Base-by-base conservation (phyloP, 2,113 vertebrate species). In the Sclerurus mexicanus region DNA sequence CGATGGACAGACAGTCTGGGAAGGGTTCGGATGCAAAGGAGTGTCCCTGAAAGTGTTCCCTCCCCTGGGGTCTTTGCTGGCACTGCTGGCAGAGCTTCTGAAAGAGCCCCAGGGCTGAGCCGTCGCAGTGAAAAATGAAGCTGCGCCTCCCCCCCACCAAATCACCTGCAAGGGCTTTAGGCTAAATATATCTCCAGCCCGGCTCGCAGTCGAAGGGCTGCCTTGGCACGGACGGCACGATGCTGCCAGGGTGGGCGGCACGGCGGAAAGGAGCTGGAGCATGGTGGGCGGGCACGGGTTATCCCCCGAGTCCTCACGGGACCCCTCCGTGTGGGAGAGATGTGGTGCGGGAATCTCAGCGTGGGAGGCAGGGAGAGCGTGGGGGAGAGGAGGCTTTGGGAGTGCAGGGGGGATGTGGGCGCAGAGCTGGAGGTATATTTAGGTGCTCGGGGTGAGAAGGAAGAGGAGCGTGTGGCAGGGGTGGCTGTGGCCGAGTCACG, bases 271-370 rank as follows among this genome's bases (percentile, higher is more conserved):
- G 18, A 22, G 3, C 31, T 53, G 67, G 66, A 78, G 53, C 42
- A 33, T 17, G 3, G 0, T 0, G 4, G 76, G 23, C 55, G 33
- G 62, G 24, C 1, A 1, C 1, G 2, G 30, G 44, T 27, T 59
- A 50, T 67, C 39, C 40, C 52, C 2, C 1, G n/a, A 0, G 1
- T 59, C 76, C 56, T 44, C 11, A 1, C 2, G 2, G 49, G 55
- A 40, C 21, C n/a, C 10, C 56, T 30, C 19, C 21, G n/a, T 17
- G 4, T 1, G 5, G 17, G 46, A 64, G 15, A 39, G 50, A n/a
- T 0, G 23, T 25, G 49, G 27, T 14, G 30, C 0, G 0, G 62
- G 62, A 18, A 19, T 3, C 5, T n/a, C 30, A 15, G 44, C 0
- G 3, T 2, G 1, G 25, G 63, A 60, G 24, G 88, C 16, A 24